Base-by-base conservation (phyloP, 1,140 invertebrate species). In the Hyphantria cunea region DNA sequence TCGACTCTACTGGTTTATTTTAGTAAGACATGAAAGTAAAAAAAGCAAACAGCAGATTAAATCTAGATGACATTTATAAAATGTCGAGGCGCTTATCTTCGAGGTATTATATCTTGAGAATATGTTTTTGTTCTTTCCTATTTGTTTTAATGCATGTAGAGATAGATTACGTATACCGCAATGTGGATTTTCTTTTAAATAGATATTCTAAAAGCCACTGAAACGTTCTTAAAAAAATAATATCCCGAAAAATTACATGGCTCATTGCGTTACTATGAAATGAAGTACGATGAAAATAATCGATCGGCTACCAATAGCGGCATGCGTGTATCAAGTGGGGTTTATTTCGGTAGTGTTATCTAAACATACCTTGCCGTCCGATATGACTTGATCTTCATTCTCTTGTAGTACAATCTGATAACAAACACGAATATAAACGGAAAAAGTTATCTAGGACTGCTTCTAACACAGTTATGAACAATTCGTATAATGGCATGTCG, bases 341-440 rank as follows among this genome's bases (percentile, higher is more conserved):
- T 61, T 69, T 75, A 73, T 72, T 72, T 75, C 58, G 64, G 68
- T 53, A 53, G 41, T 55, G 34, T 69, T 72, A 68, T 70, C 64
- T 71, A 66, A 66, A 71, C 69, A 68, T 47, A 55, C 56, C 37
- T 39, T 51, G 39, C 58, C 63, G 45, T 61, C 48, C 39, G 47
- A 56, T 50, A 68, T 60, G 61, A 62, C 12, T 62, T 53, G 51
- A 66, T 68, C 41, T 64, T 67, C 61, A 70, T 58, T 47, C 64
- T 54, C 34, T 44, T 53, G 17, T 44, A 34, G 17, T 60, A 25
- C 34, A 10, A 9, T 32, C 32, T 55, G 52, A 54, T 33, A 41
- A 48, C 51, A n/a, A 7, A 48, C 12, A 47, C 44, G 31, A 12
- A 56, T 34, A 47, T 47, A 48, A 31, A 58, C 14, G 17, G 39